Conservation (phyloP, 2,113 vertebrate genomes). For the Oxygymnocypris stewartii region DNA sequence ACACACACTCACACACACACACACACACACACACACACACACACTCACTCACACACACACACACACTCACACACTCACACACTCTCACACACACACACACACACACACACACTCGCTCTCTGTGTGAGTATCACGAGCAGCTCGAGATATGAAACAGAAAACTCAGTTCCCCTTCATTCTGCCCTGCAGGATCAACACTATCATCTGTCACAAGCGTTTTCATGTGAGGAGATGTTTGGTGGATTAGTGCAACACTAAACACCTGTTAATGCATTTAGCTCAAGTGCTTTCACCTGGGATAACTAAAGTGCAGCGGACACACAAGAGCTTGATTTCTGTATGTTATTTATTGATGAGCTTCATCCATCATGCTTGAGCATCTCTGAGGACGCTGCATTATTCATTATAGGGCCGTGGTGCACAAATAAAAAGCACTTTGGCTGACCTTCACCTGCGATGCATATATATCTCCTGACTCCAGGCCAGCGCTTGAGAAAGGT, state of each 20-base stretch:
- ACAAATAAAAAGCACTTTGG: constrained; percentile 42
- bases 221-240: not conserved
- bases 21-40: too few relatives aligned
- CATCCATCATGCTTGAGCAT: not conserved
- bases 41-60: too few relatives aligned
- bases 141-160: not conserved
- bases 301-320: not conserved
- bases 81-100: too few relatives aligned
- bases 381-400: constrained; percentile 22
- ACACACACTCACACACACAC: too few relatives aligned
- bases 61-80: too few relatives aligned
- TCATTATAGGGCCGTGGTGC: constrained; percentile 31
- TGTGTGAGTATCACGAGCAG: not conserved
- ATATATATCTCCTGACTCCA: constrained; percentile 41
- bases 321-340: not conserved
- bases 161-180: not conserved
- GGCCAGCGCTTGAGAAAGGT: constrained; percentile 58
- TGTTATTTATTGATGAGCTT: constrained; percentile 22
- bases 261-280: not conserved
- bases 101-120: not conserved
- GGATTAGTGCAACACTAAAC: not conserved
- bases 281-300: not conserved
- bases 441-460: constrained; percentile 54
- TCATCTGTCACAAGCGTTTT: not conserved
- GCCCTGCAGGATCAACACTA: not conserved